Conservation (phyloP, 2,113 vertebrate species). For the Rhynchomys soricoides region DNA sequence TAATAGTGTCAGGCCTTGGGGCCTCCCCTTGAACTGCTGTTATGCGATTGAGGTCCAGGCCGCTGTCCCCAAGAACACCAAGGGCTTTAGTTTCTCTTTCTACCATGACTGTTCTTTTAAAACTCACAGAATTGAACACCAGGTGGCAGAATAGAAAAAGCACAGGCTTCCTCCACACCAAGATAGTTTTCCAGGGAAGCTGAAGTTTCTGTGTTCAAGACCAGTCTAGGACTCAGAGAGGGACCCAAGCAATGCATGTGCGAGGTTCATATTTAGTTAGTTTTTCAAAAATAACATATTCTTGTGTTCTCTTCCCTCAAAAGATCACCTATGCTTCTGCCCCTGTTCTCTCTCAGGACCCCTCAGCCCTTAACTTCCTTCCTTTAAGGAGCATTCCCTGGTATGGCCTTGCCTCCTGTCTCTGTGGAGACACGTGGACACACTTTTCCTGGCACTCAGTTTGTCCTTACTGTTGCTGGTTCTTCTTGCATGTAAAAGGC, state of each 20-base stretch:
- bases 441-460: background rate
- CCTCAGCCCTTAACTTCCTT: background rate
- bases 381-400: background rate
- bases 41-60: background rate
- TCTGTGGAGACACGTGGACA: background rate
- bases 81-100: background rate
- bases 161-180: background rate
- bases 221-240: background rate
- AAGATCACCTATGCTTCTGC: background rate
- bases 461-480: too few relatives aligned
- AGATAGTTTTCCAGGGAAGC: background rate
- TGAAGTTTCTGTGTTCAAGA: background rate
- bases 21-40: too few relatives aligned
- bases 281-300: conserved; percentile 40
- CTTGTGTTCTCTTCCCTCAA: background rate
- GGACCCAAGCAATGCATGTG: rapidly evolving
- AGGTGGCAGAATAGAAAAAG: background rate
- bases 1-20: too few relatives aligned
- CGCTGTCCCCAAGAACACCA: background rate
- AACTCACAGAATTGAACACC: background rate
- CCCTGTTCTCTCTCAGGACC: background rate
- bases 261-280: background rate
- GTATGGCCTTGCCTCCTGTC: background rate
- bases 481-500: background rate
- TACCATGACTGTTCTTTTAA: background rate